These are phyloP conservation scores for Leptopilina drosophilae DNA, from an alignment of 2,888 invertebrate genomes.

Conservation along the genomic window DNA sequence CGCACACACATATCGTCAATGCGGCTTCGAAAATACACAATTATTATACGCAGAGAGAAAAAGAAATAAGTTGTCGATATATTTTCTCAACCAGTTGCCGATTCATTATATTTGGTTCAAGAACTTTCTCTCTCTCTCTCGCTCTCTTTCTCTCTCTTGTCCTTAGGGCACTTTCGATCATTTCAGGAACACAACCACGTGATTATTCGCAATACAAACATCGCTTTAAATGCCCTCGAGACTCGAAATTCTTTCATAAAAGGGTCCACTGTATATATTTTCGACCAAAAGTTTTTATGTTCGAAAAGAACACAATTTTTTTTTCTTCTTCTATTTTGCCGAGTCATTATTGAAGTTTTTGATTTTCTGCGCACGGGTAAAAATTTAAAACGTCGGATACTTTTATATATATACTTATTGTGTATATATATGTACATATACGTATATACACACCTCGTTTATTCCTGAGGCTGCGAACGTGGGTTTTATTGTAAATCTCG, in stretches of 20 bases:
- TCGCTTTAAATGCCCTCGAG: conserved; percentile 9
- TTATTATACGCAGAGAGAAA: conserved; percentile 11
- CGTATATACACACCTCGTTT: conserved; percentile 15
- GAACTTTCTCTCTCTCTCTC: conserved; percentile 2
- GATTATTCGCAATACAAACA: conserved; percentile 40
- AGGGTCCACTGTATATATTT: conserved; percentile 8
- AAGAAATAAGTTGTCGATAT: conserved; percentile 9
- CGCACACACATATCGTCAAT: background rate
- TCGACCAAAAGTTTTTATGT: background rate
- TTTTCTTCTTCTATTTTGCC: background rate
- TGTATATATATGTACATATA: too few relatives aligned
- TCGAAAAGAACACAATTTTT: background rate
- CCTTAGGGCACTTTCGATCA: conserved; percentile 33
- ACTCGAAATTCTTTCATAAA: conserved; percentile 17
- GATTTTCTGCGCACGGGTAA: conserved; percentile 51
- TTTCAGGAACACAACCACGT: conserved; percentile 29
- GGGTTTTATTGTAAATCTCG: conserved; percentile 50
- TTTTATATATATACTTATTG: conserved; percentile 1
- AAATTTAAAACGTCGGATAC: conserved; percentile 68
- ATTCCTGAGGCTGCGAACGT: conserved; percentile 39
- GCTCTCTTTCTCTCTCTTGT: background rate
- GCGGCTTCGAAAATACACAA: background rate
- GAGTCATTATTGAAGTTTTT: background rate
- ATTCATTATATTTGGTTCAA: conserved; percentile 13
- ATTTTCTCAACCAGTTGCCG: conserved; percentile 24